Percentiles rank a stretch among this genome's conserved stretches.
phyloP scores from a whole-genome alignment of 2,113 vertebrate genomes.

The Hypanus sabinus region DNA sequence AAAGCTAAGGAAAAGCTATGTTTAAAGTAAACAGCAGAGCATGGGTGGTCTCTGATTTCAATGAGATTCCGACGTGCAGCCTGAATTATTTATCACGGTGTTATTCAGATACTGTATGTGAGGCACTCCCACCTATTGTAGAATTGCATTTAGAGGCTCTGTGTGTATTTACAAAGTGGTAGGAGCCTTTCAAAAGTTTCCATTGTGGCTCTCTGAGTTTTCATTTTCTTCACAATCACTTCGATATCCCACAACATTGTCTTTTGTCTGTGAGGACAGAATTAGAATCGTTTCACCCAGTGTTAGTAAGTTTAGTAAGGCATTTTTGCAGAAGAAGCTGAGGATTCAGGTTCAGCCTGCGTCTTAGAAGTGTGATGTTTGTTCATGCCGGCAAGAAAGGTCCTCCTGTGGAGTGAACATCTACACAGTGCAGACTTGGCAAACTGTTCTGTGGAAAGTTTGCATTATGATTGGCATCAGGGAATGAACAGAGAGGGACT shows the following conservation, averaged over 20 bases:
- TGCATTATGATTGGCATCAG: background rate
- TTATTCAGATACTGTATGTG: slow-evolving; percentile 13
- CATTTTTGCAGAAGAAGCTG: background rate
- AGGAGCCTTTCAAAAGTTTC: slow-evolving; percentile 8
- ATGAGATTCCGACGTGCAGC: background rate
- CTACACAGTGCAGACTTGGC: background rate
- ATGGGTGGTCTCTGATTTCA: slow-evolving; percentile 24
- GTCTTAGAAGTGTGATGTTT: no score
- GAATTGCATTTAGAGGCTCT: background rate
- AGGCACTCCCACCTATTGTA: slow-evolving; percentile 28
- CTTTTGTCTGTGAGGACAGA: slow-evolving; percentile 28
- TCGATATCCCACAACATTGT: background rate
- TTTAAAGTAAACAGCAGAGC: slow-evolving; percentile 21
- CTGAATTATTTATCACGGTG: slow-evolving; percentile 12
- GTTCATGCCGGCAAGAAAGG: background rate
- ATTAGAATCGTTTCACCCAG: background rate
- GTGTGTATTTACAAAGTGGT: background rate
- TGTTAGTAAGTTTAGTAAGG: background rate
- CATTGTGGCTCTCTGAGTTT: slow-evolving; percentile 25
- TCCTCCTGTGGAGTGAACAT: background rate
- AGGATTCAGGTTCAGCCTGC: no score
- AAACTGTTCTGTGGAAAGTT: background rate
- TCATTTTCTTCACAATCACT: slow-evolving; percentile 34
- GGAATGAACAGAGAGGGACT: background rate
- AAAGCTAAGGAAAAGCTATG: slow-evolving; percentile 24